Evolutionary conservation across 2,888 invertebrate species (phyloP).

Genomic region (Parthenolecanium corni): DNA sequence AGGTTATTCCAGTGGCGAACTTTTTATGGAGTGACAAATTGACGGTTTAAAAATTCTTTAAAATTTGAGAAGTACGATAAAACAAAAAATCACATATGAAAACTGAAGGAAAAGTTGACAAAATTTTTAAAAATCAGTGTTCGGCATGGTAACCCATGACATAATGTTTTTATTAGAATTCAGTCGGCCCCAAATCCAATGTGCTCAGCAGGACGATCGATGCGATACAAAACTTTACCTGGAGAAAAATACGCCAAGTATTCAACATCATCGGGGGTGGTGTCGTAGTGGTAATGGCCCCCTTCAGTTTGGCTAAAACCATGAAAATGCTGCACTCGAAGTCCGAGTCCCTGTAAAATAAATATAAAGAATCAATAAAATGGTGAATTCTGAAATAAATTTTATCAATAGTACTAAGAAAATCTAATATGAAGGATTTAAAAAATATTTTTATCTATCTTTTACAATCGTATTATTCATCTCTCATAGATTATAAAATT

Average conservation of each 20-base stretch:
- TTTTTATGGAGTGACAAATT: no score
- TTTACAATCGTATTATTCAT: no score
- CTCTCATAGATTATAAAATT: no score
- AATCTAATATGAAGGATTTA: not conserved
- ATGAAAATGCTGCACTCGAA: constrained; percentile 93
- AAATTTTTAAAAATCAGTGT: no score
- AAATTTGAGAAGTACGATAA: no score
- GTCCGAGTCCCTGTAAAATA: constrained; percentile 61
- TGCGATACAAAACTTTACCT: constrained; percentile 57
- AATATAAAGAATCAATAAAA: not conserved
- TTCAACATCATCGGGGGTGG: constrained; percentile 71
- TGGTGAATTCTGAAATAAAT: not conserved
- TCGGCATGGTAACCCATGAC: no score
- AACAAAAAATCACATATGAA: no score
- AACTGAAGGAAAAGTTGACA: no score
- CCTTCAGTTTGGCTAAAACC: constrained; percentile 70
- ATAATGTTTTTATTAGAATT: constrained; percentile 33
- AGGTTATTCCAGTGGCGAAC: no score
- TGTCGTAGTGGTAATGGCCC: constrained; percentile 94
- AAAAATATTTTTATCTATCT: no score
- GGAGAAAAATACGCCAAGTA: constrained; percentile 83
- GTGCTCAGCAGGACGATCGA: constrained; percentile 58
- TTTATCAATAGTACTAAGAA: not conserved
- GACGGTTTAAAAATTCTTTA: no score
- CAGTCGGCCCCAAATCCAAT: constrained; percentile 67